phyloP scores from a whole-genome alignment of 2,797 vertebrate species.

The Parambassis ranga region DNA sequence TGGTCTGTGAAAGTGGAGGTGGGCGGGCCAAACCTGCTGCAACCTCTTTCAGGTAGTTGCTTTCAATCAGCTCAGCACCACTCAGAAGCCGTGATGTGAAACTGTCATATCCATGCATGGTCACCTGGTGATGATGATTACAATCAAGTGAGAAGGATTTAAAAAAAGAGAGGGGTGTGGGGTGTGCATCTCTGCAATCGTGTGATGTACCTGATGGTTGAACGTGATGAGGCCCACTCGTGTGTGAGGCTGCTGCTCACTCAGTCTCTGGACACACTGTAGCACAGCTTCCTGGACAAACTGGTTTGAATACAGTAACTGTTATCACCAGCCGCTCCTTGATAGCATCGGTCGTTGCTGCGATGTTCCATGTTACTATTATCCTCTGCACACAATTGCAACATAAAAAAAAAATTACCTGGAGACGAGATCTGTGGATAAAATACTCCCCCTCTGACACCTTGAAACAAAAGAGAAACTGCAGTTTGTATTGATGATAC shows the following conservation, averaged over 20 bases:
- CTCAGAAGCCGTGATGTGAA: conserved; percentile 38
- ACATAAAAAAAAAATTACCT: conserved; percentile 50
- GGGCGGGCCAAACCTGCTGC: conserved; percentile 63
- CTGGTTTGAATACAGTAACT: conserved; percentile 43
- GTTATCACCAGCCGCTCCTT: background rate
- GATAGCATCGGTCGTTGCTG: too few species aligned
- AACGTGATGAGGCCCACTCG: conserved; percentile 78
- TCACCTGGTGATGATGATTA: conserved; percentile 60
- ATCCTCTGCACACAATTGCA: too few species aligned
- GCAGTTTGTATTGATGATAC: background rate
- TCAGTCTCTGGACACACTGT: conserved; percentile 65
- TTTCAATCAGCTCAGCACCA: conserved; percentile 58
- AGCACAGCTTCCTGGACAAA: conserved; percentile 76
- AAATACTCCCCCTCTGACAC: conserved; percentile 27
- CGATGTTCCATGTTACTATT: too few species aligned
- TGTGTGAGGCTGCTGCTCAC: conserved; percentile 53
- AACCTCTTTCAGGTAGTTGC: conserved; percentile 52
- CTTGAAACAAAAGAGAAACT: conserved; percentile 38
- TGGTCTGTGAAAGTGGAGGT: conserved; percentile 68
- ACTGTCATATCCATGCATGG: conserved; percentile 65
- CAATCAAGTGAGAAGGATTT: background rate
- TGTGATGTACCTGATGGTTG: conserved; percentile 70
- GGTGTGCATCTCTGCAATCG: background rate
- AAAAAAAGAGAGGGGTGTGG: too few species aligned
- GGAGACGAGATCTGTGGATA: conserved; percentile 63